Base-by-base conservation (phyloP, 2,888 invertebrate species). In the Alentia gelatinosa region DNA sequence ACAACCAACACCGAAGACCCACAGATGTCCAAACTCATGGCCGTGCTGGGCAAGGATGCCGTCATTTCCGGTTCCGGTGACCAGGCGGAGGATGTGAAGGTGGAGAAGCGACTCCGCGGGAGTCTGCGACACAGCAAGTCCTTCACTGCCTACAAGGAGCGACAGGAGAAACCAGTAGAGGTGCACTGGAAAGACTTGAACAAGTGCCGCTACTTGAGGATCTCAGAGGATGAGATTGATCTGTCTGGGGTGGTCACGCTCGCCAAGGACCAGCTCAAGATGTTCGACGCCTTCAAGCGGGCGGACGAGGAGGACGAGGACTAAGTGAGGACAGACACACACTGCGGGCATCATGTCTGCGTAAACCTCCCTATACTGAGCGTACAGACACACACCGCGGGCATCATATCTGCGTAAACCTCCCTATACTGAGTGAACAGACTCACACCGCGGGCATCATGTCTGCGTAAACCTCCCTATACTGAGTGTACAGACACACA, bases 231-330 rank as follows among this genome's bases (percentile, higher is more conserved):
- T 0, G 92, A 92, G 56, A 89, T 94, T 0, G 95, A 95, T 88
- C 92, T 95, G n/a, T 94, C 95, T 0, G 95, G 95, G 0, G 94
- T 95, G 7, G 93, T 93, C n/a, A 95, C 95, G 5, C 89, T 95
- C 63, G 95, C 94, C 5, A 94, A 94, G 79, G 94, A 95, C 42
- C 94, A 95, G 39, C 19, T 86, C 30, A 42, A 42, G 4, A 50
- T 50, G 35, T 86, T 42, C 7, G 23, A 23, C 42, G 26, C 86
- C 42, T 19, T 86, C 50, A 19, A 30, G 26, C 26, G 12, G 33
- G 0, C 47, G 1, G 86, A 86, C 5, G 42, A 47, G 0, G 86
- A 42, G 7, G 86, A 86, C 9, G 42, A 86, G 30, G 26, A 83
- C 7, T 35, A 75, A 68, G 68, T 23, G n/a, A 75, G n/a, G n/a